Conservation (phyloP, 35 echinoderm and acorn worm genomes). For the Amphiura filiformis region DNA sequence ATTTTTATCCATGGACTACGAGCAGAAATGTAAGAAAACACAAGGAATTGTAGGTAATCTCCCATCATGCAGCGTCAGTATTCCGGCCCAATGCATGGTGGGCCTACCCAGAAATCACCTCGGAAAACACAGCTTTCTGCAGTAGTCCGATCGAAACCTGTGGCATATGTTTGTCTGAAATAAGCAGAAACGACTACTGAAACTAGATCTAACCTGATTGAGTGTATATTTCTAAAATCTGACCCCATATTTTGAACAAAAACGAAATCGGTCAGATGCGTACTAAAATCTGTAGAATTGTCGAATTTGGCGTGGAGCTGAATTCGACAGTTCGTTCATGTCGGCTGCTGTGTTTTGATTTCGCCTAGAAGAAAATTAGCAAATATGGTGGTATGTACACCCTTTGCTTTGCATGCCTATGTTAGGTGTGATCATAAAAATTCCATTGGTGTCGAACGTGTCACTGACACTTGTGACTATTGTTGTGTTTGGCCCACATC, state of each 20-base stretch:
- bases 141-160: constrained; percentile 46
- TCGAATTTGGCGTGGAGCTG: neutral
- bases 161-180: constrained; percentile 26
- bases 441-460: too few relatives aligned
- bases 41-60: constrained; percentile 36
- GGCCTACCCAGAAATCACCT: constrained; percentile 84
- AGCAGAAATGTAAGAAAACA: constrained; percentile 2
- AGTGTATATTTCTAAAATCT: neutral
- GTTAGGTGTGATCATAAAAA: too few relatives aligned
- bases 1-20: neutral
- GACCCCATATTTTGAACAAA: too few relatives aligned
- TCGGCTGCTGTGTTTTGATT: too few relatives aligned
- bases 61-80: constrained; percentile 22
- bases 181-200: neutral
- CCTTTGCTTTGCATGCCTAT: too few relatives aligned
- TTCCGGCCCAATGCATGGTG: constrained; percentile 67
- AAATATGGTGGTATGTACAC: too few relatives aligned
- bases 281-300: neutral
- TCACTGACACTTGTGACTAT: too few relatives aligned
- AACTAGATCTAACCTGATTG: neutral
- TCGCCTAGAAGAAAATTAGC: too few relatives aligned
- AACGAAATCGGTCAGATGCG: neutral
- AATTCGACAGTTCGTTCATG: neutral
- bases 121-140: constrained; percentile 38
- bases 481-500: too few relatives aligned